phyloP scores from a whole-genome alignment of 1,140 invertebrate genomes.

The Batillaria attramentaria region DNA sequence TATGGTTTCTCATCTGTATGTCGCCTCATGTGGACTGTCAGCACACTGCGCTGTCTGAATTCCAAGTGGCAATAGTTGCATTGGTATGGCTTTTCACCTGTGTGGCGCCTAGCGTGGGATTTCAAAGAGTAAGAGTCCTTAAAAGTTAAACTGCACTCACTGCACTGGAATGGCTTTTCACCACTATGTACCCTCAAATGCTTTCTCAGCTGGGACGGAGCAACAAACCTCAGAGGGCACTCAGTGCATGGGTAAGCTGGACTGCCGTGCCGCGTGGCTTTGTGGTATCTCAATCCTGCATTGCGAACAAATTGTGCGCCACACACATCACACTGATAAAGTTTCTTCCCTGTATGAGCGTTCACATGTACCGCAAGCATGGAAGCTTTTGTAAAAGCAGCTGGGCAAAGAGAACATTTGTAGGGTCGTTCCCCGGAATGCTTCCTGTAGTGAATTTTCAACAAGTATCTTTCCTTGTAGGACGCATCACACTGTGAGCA shows the following conservation, averaged over 20 bases:
- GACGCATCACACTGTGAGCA: constrained; percentile 1
- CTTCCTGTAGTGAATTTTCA: not conserved
- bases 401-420: not conserved
- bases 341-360: constrained; percentile 5
- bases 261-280: not conserved
- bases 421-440: not conserved
- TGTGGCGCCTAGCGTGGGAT: not conserved
- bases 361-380: not conserved
- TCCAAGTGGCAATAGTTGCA: not conserved
- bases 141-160: not conserved
- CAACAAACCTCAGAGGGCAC: not conserved
- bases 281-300: constrained; percentile 6
- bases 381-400: not conserved
- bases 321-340: constrained; percentile 5
- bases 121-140: not conserved
- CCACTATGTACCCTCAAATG: constrained; percentile 22
- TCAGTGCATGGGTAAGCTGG: not conserved
- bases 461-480: not conserved
- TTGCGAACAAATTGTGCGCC: not conserved
- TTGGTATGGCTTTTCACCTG: constrained; percentile 14
- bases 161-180: constrained; percentile 20
- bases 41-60: not conserved
- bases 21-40: not conserved
- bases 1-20: constrained; percentile 24
- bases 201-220: not conserved